Evolutionary conservation across 2,797 vertebrate species (phyloP).

Genomic region (Tenualosa ilisha): DNA sequence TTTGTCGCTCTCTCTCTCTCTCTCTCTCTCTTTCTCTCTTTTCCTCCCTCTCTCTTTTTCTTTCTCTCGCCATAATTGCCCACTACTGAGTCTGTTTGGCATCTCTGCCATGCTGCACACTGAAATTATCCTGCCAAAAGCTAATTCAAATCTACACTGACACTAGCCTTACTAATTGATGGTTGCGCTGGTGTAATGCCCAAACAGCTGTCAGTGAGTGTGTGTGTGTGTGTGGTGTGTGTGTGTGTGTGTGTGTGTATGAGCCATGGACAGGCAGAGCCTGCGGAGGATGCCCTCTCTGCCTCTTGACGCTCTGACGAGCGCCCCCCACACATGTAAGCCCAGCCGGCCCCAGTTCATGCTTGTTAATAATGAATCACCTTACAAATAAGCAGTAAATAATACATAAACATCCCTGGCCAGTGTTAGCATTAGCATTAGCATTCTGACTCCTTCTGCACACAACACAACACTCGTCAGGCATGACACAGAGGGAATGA

Average conservation of each 20-base stretch:
- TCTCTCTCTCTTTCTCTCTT: background rate
- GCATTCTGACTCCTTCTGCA: conserved; percentile 10
- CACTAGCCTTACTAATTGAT: conserved; percentile 25
- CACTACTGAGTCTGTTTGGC: background rate
- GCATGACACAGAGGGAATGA: background rate
- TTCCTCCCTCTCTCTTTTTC: background rate
- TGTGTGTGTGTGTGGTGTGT: background rate
- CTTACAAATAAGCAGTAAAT: conserved; percentile 24
- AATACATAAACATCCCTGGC: conserved; percentile 17
- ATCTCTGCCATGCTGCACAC: background rate
- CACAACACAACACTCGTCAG: background rate
- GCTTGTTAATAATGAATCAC: background rate
- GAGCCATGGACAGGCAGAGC: background rate
- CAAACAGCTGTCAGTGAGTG: conserved; percentile 20
- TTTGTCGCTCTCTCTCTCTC: background rate
- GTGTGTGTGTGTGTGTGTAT: background rate
- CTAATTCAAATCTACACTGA: conserved; percentile 20
- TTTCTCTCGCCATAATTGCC: background rate
- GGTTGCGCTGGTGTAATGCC: conserved; percentile 6
- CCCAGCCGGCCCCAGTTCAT: conserved; percentile 10
- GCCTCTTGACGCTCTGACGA: background rate
- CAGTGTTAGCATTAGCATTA: conserved; percentile 15
- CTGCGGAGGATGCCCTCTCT: background rate
- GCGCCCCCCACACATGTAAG: background rate
- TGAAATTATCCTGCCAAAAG: conserved; percentile 19